Conservation (phyloP, 2,113 vertebrate species). For the Sander vitreus region DNA sequence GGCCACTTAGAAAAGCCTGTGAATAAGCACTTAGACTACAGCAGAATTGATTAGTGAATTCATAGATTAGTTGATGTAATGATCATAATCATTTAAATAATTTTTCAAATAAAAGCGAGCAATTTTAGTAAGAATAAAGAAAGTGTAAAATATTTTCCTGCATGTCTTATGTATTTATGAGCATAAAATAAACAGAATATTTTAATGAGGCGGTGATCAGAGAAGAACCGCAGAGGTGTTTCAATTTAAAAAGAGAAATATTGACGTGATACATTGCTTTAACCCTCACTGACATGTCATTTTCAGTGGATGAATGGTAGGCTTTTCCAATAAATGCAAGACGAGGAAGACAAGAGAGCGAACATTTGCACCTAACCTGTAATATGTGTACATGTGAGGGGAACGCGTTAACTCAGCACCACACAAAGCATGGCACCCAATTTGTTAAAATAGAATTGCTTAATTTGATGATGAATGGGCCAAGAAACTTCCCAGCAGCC, state of each 20-base stretch:
- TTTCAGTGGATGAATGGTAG: conserved; percentile 10
- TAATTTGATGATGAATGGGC: conserved; percentile 74
- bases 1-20: background rate
- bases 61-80: background rate
- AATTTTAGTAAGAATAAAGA: background rate
- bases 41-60: background rate
- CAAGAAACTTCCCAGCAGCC: conserved; percentile 66
- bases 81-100: background rate
- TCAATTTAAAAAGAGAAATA: background rate
- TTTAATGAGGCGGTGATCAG: background rate
- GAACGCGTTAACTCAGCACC: conserved; percentile 47
- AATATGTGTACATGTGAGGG: conserved; percentile 15
- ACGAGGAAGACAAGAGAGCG: background rate
- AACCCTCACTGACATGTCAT: conserved; percentile 13
- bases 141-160: background rate
- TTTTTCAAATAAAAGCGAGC: background rate
- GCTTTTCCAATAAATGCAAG: background rate
- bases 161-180: background rate
- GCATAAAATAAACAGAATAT: background rate
- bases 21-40: background rate
- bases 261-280: background rate
- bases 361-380: conserved; percentile 1
- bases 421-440: conserved; percentile 64
- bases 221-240: background rate
- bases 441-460: conserved; percentile 67